Percentiles rank a stretch among this genome's conserved stretches.
Conservation (phyloP, 1,140 invertebrate species). For the Polypedilum pembai region DNA sequence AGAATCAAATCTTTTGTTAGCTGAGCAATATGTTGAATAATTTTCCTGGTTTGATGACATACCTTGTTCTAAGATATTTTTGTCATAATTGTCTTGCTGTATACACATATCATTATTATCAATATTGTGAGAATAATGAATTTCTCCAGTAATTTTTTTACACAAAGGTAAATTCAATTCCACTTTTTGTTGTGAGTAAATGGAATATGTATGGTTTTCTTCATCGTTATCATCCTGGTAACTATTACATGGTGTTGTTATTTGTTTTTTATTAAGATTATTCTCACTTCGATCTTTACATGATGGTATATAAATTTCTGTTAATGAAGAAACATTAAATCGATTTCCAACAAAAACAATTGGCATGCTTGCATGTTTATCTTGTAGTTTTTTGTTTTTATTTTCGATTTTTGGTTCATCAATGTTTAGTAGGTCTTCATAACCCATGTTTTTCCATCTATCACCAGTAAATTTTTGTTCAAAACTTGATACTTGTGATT, state of each 20-base stretch:
- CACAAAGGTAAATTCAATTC: background rate
- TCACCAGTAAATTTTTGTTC: conserved; percentile 44
- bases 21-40: background rate
- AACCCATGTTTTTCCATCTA: conserved; percentile 46
- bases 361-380: conserved; percentile 43
- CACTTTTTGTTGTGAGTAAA: background rate
- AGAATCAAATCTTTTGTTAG: conserved; percentile 22
- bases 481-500: conserved; percentile 53
- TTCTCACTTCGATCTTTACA: conserved; percentile 41
- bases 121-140: background rate
- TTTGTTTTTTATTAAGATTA: background rate
- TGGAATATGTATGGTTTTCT: background rate
- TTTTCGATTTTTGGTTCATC: conserved; percentile 45
- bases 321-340: conserved; percentile 47
- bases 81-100: background rate
- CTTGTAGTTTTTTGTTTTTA: conserved; percentile 28
- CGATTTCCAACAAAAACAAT: conserved; percentile 51
- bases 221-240: background rate
- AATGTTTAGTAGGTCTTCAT: conserved; percentile 56
- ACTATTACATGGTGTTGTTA: background rate
- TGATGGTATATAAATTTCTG: conserved; percentile 48
- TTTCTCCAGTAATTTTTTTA: background rate
- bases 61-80: background rate
- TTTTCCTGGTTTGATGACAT: background rate
- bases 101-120: background rate